Conservation (phyloP, 1,140 invertebrate genomes). For the Drosophila tsacasi region DNA sequence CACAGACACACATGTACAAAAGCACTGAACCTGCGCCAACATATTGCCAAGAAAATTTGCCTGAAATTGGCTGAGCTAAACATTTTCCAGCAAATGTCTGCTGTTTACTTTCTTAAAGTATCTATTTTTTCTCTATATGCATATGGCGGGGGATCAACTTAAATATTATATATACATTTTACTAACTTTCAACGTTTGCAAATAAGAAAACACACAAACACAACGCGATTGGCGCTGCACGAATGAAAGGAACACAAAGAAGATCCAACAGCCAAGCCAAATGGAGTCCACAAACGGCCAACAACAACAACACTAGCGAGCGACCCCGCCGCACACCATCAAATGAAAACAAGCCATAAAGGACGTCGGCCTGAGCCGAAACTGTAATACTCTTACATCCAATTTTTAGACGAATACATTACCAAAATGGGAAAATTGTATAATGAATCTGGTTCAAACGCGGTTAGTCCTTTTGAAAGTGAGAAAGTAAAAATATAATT, state of each 20-base stretch:
- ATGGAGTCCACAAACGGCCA: conserved; percentile 67
- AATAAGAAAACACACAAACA: conserved; percentile 69
- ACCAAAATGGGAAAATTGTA: neutral
- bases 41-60: conserved; percentile 54
- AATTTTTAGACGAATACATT: neutral
- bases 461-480: neutral
- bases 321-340: conserved; percentile 14
- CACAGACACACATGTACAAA: conserved; percentile 39
- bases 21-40: conserved; percentile 72
- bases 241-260: conserved; percentile 74
- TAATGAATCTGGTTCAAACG: neutral
- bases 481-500: neutral
- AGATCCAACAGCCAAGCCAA: conserved; percentile 68
- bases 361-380: neutral
- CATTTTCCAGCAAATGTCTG: neutral
- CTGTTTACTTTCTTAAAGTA: conserved; percentile 3
- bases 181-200: conserved; percentile 41
- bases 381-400: conserved; percentile 1
- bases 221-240: conserved; percentile 76
- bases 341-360: conserved; percentile 54
- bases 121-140: neutral
- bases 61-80: conserved; percentile 13
- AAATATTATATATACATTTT: neutral
- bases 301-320: conserved; percentile 16
- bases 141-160: conserved; percentile 1